Evolutionary conservation across 2,888 invertebrate genomes (phyloP).

Genomic region (Aporophyla lueneburgensis): DNA sequence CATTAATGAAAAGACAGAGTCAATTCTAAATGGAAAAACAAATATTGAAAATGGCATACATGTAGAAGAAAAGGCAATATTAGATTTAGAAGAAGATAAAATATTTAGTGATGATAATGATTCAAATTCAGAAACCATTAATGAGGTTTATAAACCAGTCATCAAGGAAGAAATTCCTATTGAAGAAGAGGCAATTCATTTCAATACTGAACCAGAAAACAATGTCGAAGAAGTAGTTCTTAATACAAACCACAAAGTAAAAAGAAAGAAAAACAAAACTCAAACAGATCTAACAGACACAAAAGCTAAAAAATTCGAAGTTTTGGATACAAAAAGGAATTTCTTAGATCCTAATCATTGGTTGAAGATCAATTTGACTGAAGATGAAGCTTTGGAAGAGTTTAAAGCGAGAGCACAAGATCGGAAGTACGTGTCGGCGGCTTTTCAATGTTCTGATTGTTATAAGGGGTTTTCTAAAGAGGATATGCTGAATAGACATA

Average conservation of each 20-base stretch:
- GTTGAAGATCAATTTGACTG: constrained; percentile 78
- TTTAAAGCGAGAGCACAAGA: constrained; percentile 76
- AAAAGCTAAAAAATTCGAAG: constrained; percentile 37
- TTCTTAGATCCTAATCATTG: constrained; percentile 76
- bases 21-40: not conserved
- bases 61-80: constrained; percentile 3
- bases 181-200: not conserved
- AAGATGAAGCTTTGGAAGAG: constrained; percentile 80
- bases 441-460: constrained; percentile 79
- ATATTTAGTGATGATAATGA: constrained; percentile 30
- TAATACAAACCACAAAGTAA: constrained; percentile 15
- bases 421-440: constrained; percentile 76
- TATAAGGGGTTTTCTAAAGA: constrained; percentile 82
- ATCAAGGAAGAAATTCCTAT: constrained; percentile 29
- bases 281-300: not conserved
- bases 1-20: not conserved
- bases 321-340: not conserved
- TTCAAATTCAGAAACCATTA: not conserved
- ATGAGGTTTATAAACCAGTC: not conserved
- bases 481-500: constrained; percentile 80
- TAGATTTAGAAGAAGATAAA: constrained; percentile 15
- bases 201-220: not conserved
- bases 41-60: not conserved
- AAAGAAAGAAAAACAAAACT: not conserved
- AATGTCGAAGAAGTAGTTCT: not conserved